Conservation (phyloP, 2,797 vertebrate genomes). For the Cottoperca gobio region DNA sequence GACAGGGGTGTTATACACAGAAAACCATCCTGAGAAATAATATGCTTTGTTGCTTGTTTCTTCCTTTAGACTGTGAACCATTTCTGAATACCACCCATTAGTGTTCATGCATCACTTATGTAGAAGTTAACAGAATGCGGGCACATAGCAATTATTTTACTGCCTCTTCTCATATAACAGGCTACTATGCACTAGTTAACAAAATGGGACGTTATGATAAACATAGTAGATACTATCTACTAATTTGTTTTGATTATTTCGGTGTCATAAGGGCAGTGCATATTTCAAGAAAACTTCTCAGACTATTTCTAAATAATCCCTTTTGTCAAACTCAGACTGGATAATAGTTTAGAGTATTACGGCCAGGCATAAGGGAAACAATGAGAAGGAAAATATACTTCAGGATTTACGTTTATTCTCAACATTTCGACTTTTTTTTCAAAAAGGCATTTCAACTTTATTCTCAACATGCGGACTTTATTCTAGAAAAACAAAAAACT, state of each 20-base stretch:
- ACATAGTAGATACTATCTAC: constrained; percentile 35
- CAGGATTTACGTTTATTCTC: too few relatives aligned
- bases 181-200: constrained; percentile 62
- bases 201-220: constrained; percentile 39
- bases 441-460: too few relatives aligned
- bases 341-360: constrained; percentile 11
- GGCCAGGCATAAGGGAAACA: too few relatives aligned
- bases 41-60: constrained; percentile 19
- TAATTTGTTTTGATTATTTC: constrained; percentile 31
- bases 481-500: too few relatives aligned
- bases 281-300: constrained; percentile 30
- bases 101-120: constrained; percentile 33
- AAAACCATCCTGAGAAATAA: neutral
- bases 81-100: constrained; percentile 10
- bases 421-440: too few relatives aligned
- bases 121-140: constrained; percentile 31
- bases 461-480: too few relatives aligned
- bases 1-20: constrained; percentile 18
- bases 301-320: constrained; percentile 26
- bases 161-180: constrained; percentile 36
- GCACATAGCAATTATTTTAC: constrained; percentile 42
- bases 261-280: constrained; percentile 18
- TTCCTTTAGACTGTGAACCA: neutral
- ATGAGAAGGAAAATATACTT: too few relatives aligned
- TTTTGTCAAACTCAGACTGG: constrained; percentile 21